Conservation (phyloP, 2,113 vertebrate species). For the Pantherophis guttatus region DNA sequence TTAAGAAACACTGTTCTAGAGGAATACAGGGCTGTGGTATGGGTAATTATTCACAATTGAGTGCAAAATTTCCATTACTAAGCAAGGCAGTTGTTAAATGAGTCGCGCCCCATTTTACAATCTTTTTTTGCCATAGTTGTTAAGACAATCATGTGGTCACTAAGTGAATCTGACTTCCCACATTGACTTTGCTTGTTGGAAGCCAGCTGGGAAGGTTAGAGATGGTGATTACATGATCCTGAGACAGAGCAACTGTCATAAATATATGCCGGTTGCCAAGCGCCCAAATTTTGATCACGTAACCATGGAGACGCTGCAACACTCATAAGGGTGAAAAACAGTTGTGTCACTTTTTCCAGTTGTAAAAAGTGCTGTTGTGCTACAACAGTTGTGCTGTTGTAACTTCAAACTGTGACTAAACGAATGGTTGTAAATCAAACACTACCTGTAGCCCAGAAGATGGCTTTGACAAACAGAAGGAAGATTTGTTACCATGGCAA, state of each 20-base stretch:
- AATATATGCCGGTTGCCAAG: background rate
- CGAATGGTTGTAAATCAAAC: background rate
- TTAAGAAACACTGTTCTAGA: background rate
- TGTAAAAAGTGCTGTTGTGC: too few species aligned
- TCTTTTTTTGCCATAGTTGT: background rate
- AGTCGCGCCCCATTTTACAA: background rate
- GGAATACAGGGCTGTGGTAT: background rate
- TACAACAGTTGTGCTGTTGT: background rate
- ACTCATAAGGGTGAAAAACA: background rate
- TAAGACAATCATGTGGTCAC: background rate
- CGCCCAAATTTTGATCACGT: background rate
- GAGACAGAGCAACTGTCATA: background rate
- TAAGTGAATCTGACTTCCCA: background rate
- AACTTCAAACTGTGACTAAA: background rate
- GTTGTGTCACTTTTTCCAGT: background rate
- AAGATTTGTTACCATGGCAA: background rate
- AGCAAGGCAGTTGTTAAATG: background rate
- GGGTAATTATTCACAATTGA: background rate
- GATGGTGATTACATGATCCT: background rate
- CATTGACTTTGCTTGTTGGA: background rate
- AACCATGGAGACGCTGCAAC: background rate
- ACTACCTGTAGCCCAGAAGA: background rate
- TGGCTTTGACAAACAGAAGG: background rate
- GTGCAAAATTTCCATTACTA: background rate
- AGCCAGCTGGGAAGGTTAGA: background rate